Base-by-base conservation (phyloP, 1,140 invertebrate species). In the Bombus picipes region DNA sequence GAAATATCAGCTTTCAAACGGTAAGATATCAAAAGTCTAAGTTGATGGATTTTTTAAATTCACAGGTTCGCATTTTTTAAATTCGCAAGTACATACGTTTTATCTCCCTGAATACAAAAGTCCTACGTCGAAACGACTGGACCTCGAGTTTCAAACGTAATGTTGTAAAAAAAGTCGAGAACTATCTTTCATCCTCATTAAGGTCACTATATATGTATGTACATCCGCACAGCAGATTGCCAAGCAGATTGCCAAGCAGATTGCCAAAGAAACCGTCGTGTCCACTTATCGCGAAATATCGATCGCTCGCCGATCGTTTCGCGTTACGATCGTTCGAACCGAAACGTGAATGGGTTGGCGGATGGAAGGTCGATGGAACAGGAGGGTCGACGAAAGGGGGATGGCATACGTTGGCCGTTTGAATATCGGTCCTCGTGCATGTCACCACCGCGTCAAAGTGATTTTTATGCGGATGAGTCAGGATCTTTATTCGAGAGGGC, bases 391-490 rank as follows among this genome's bases (percentile, higher is more conserved):
- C 10, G 32, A 22, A 25, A 57, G 32, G 32, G 73, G 18, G n/a
- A 13, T 1, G n/a, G 10, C n/a, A n/a, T 9, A 15, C 8, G 22
- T 34, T 75, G 73, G 43, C 73, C 73, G 32, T 75, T 75, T 75
- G 73, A 74, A 74, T 74, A 74, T 74, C 73, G 43, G 43, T 13
- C 18, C 47, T 22, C 32, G 73, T 57, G 47, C 59, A 13, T n/a
- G 59, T 62, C 59, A 75, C 47, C 47, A 12, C 25, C 74, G 53
- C 74, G 74, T 76, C 62, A 65, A 47, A 75, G 59, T 66, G 72
- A 75, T 82, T 65, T 74, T 81, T 43, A 39, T 32, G 70, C 70
- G 81, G 53, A 43, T 32, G 79, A 72, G 43, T 72, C 47, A 34
- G 80, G 41, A 81, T 81, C 80, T 43, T 62, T 57, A 34, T 41